These are phyloP conservation scores for Spodoptera picta DNA, from an alignment of 2,888 invertebrate species.

Conservation along the genomic window DNA sequence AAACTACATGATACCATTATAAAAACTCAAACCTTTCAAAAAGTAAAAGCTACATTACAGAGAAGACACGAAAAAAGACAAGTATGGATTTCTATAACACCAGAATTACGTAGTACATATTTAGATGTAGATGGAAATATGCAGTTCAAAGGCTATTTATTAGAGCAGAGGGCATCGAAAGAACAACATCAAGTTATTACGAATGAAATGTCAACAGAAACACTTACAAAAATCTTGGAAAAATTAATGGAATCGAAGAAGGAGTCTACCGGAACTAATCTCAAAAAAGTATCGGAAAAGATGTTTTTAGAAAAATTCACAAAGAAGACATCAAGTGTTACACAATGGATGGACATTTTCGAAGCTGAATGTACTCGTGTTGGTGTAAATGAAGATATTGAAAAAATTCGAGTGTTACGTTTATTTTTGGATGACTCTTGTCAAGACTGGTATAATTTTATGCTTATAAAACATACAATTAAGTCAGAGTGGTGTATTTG, in stretches of 20 bases:
- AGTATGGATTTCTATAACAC: no score
- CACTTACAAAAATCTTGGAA: not conserved
- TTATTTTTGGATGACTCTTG: not conserved
- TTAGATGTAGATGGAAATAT: no score
- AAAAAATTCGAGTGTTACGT: not conserved
- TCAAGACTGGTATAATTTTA: not conserved
- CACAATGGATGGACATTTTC: not conserved
- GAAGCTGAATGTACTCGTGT: slow-evolving; percentile 1
- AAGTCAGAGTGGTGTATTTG: not conserved
- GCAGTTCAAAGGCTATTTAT: no score
- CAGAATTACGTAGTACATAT: no score
- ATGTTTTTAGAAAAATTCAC: not conserved
- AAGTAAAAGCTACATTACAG: no score
- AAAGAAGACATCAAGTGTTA: not conserved
- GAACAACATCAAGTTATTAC: no score
- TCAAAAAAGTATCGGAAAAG: not conserved
- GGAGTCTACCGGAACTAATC: not conserved
- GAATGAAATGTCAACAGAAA: not conserved
- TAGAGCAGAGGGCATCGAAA: no score
- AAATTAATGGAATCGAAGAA: not conserved
- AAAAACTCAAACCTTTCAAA: no score
- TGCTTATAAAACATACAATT: not conserved
- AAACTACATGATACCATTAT: no score
- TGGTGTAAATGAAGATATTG: not conserved
- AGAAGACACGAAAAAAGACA: no score